phyloP scores from a whole-genome alignment of 2,113 vertebrate genomes.

The Echinops telfairi region DNA sequence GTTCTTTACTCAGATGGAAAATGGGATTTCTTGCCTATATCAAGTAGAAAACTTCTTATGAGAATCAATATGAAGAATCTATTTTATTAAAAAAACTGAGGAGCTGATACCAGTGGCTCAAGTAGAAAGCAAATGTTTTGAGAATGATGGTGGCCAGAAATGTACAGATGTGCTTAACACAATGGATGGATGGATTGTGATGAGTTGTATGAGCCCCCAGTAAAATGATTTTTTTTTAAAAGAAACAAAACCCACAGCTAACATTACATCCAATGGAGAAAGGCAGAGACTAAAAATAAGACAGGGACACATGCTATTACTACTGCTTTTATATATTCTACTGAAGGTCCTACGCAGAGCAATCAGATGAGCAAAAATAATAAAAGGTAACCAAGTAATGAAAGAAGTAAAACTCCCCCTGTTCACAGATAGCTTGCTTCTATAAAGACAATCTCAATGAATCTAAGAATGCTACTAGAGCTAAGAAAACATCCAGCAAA shows the following conservation, averaged over 20 bases:
- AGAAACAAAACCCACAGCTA: background rate
- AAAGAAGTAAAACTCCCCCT: background rate
- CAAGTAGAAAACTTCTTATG: background rate
- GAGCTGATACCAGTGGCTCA: too few relatives aligned
- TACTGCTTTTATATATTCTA: background rate
- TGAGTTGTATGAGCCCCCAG: too few relatives aligned
- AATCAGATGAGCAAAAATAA: background rate
- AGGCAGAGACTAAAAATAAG: background rate
- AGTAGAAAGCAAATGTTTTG: too few relatives aligned
- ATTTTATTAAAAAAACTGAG: background rate
- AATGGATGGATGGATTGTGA: too few relatives aligned
- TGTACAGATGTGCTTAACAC: too few relatives aligned
- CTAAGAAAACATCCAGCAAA: background rate
- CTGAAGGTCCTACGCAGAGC: background rate
- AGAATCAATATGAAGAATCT: conserved; percentile 14
- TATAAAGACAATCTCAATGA: background rate
- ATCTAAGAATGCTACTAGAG: background rate
- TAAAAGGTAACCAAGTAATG: background rate
- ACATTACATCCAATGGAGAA: background rate
- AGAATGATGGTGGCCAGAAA: too few relatives aligned
- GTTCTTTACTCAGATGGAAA: background rate
- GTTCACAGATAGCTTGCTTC: background rate
- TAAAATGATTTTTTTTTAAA: too few relatives aligned
- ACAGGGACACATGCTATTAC: background rate
- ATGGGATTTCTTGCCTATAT: background rate